phyloP scores from a whole-genome alignment of 2,888 invertebrate genomes.

The Prosopocoilus inquinatus region DNA sequence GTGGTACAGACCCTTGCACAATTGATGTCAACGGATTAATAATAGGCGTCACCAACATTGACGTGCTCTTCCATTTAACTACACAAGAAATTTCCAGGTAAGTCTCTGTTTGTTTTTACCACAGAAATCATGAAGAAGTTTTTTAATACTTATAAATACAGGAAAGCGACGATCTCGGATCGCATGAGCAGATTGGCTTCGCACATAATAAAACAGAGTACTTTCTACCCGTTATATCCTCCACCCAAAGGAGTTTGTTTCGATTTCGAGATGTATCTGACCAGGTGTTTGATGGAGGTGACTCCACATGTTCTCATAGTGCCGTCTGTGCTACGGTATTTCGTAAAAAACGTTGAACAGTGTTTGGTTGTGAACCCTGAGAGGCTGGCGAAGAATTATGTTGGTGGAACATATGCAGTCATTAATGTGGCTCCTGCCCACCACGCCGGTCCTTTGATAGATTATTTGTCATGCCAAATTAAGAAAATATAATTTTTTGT shows the following conservation, averaged over 20 bases:
- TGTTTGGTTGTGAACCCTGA: slow-evolving; percentile 86
- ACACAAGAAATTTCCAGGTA: slow-evolving; percentile 65
- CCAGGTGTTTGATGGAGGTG: slow-evolving; percentile 66
- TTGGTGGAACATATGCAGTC: slow-evolving; percentile 76
- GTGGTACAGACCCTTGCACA: slow-evolving; percentile 79
- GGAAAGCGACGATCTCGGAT: slow-evolving; percentile 49
- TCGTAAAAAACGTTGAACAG: slow-evolving; percentile 76
- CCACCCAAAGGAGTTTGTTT: slow-evolving; percentile 63
- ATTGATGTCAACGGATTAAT: slow-evolving; percentile 74
- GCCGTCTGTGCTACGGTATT: slow-evolving; percentile 82
- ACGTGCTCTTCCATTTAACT: slow-evolving; percentile 78
- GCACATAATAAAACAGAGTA: slow-evolving; percentile 74
- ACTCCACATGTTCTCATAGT: slow-evolving; percentile 81
- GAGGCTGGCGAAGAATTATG: slow-evolving; percentile 69
- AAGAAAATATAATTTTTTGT: slow-evolving; percentile 47
- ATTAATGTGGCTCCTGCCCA: slow-evolving; percentile 55
- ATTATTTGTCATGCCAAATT: slow-evolving; percentile 53
- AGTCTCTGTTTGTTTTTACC: slow-evolving; percentile 6
- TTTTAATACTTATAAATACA: too few relatives aligned
- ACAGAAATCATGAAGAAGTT: background rate
- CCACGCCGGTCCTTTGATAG: slow-evolving; percentile 2
- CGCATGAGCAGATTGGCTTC: slow-evolving; percentile 72
- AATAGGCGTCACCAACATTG: slow-evolving; percentile 78
- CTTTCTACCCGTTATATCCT: slow-evolving; percentile 81
- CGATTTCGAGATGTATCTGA: slow-evolving; percentile 71